phyloP scores from a whole-genome alignment of 2,888 invertebrate species.

The Macroteleia sp. region DNA sequence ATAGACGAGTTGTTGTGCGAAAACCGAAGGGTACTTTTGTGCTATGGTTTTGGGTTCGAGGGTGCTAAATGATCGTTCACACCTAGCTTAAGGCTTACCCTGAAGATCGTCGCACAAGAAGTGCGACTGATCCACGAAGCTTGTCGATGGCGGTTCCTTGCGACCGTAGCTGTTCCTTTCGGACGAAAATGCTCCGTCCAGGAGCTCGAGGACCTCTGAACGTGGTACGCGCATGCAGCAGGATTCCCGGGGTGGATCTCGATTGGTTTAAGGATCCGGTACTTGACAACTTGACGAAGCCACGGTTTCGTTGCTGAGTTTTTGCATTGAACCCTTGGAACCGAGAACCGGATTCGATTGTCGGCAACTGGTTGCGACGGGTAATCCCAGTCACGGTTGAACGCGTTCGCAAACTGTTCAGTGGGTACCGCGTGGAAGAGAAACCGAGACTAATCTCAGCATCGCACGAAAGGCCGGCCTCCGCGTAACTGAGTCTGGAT shows the following conservation, averaged over 20 bases:
- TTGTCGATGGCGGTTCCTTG: conserved; percentile 72
- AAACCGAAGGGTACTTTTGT: background rate
- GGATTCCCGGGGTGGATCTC: conserved; percentile 20
- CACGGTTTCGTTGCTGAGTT: background rate
- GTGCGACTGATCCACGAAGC: conserved; percentile 5
- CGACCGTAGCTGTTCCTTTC: conserved; percentile 67
- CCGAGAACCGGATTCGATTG: background rate
- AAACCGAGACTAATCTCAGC: conserved; percentile 60
- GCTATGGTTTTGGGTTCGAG: background rate
- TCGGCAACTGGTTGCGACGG: background rate
- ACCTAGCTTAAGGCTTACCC: conserved; percentile 48
- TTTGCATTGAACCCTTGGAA: conserved; percentile 13
- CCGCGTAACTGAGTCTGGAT: conserved; percentile 82
- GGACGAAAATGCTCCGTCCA: conserved; percentile 74
- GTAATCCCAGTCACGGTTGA: conserved; percentile 13
- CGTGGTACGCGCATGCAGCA: conserved; percentile 79
- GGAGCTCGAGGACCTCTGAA: conserved; percentile 75
- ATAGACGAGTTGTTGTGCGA: background rate
- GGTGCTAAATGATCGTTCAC: conserved; percentile 6
- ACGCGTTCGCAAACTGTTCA: conserved; percentile 5
- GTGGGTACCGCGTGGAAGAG: conserved; percentile 20
- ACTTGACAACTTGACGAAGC: background rate
- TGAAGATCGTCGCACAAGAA: conserved; percentile 8
- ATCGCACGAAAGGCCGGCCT: conserved; percentile 81
- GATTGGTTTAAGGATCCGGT: background rate